Percentiles rank a stretch among this genome's conserved stretches.
Evolutionary conservation across 2,797 vertebrate species (phyloP).

Genomic region (Lacerta bilineata): DNA sequence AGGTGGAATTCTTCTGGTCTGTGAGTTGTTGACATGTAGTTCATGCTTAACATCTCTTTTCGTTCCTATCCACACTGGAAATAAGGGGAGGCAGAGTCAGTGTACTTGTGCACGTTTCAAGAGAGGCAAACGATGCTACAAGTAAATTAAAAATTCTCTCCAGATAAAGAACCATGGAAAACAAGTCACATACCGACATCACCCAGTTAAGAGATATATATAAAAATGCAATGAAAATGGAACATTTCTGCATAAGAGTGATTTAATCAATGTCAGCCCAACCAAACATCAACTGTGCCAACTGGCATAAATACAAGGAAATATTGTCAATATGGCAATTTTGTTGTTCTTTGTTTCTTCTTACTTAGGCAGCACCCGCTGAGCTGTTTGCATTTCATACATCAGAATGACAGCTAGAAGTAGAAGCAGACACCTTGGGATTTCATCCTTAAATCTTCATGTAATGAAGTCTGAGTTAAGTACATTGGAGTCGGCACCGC

Average conservation of each 20-base stretch:
- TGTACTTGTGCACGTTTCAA: conserved; percentile 37
- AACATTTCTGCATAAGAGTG: conserved; percentile 55
- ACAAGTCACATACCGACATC: conserved; percentile 42
- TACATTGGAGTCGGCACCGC: conserved; percentile 20
- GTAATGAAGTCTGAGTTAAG: conserved; percentile 50
- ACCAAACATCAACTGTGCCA: conserved; percentile 38
- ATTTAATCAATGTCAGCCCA: conserved; percentile 58
- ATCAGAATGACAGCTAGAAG: conserved; percentile 62
- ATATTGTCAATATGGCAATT: conserved; percentile 39
- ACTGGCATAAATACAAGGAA: conserved; percentile 50
- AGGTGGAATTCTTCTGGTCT: conserved; percentile 43
- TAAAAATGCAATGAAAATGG: conserved; percentile 45
- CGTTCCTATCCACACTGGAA: background rate
- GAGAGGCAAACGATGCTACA: conserved; percentile 34
- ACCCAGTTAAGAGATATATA: conserved; percentile 5
- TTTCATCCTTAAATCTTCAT: conserved; percentile 54
- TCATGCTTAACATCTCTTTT: conserved; percentile 44
- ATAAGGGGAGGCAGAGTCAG: conserved; percentile 34
- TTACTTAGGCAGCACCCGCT: conserved; percentile 28
- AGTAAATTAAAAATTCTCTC: conserved; percentile 46
- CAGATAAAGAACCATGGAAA: conserved; percentile 54
- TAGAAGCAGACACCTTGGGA: conserved; percentile 28
- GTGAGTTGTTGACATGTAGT: conserved; percentile 24
- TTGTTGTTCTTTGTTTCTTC: conserved; percentile 62
- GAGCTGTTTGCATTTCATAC: conserved; percentile 55